phyloP scores from a whole-genome alignment of 1,140 invertebrate species.

The Rhopalosiphum maidis region DNA sequence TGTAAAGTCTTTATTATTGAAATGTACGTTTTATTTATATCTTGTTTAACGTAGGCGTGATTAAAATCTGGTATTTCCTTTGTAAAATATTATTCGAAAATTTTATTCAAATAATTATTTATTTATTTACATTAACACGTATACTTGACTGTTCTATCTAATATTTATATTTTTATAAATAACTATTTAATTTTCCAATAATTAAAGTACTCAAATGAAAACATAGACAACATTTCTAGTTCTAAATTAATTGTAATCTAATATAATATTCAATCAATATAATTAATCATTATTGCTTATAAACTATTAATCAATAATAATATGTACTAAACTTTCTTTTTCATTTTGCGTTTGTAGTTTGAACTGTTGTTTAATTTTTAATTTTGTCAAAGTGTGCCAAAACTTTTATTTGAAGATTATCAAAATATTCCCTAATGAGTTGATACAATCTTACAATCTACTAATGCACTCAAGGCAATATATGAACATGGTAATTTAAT shows the following conservation, averaged over 20 bases:
- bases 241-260: neutral
- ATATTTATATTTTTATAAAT: neutral
- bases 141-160: neutral
- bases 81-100: neutral
- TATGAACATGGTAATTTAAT: neutral
- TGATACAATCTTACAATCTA: constrained; percentile 23
- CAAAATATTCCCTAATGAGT: constrained; percentile 6
- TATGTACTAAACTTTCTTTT: neutral
- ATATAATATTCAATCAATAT: neutral
- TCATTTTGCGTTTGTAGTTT: neutral
- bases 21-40: too few species aligned
- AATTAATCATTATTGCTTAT: neutral
- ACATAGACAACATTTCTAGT: neutral
- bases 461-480: constrained; percentile 13
- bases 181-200: neutral
- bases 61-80: too few species aligned
- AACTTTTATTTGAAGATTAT: constrained; percentile 22
- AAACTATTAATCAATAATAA: neutral
- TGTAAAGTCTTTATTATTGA: too few species aligned
- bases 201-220: neutral
- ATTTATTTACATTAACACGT: neutral
- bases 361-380: neutral
- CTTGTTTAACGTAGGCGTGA: too few species aligned
- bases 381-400: neutral
- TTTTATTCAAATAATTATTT: neutral